These are phyloP conservation scores for Lacerta viridis DNA, from an alignment of 2,797 vertebrate species.

Conservation along the genomic window DNA sequence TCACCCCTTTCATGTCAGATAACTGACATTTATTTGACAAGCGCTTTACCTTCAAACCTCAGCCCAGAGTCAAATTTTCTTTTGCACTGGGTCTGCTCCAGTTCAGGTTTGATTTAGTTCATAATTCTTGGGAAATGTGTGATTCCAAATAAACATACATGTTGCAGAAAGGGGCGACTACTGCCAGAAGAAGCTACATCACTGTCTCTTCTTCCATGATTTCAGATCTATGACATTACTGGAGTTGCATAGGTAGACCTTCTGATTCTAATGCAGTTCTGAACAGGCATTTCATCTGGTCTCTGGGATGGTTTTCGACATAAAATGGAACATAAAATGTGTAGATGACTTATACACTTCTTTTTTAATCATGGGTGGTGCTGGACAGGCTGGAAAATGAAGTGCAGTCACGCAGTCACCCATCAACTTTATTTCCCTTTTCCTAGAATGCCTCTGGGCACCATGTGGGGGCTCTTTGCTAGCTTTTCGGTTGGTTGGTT, in stretches of 20 bases:
- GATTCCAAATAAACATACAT: neutral
- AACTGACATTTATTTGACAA: neutral
- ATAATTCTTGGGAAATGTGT: neutral
- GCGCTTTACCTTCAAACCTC: neutral
- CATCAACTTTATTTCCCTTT: no score
- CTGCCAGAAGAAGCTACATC: neutral
- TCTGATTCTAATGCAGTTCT: no score
- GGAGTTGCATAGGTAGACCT: neutral
- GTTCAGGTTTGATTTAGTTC: neutral
- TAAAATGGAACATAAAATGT: no score
- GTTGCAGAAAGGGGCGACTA: neutral
- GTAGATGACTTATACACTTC: no score
- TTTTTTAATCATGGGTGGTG: no score
- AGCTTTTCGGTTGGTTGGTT: no score
- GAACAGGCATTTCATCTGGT: no score
- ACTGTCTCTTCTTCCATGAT: neutral
- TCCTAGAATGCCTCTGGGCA: no score
- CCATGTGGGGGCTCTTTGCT: no score
- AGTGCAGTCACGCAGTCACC: no score
- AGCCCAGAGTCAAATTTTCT: slow-evolving; percentile 22
- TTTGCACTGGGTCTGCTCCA: fast-evolving
- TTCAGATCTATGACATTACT: neutral
- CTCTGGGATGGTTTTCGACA: no score
- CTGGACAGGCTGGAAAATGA: no score
- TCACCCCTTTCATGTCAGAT: slow-evolving; percentile 10